Evolutionary conservation across 1,140 invertebrate species (phyloP).

Genomic region (Pseudomyrmex sp.): DNA sequence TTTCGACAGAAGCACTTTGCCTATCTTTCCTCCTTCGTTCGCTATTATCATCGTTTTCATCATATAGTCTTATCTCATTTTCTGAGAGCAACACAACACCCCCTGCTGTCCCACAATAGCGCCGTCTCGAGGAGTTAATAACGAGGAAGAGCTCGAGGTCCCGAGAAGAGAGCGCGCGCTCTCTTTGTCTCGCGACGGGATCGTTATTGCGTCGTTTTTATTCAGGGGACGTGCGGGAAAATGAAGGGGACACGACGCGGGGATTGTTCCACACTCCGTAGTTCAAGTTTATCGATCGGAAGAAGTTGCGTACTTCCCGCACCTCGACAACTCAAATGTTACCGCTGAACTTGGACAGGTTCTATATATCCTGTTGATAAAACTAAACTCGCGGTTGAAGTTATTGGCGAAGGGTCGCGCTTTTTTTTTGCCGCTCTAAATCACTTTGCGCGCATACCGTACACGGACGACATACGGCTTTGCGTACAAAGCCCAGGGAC

Average conservation of each 20-base stretch:
- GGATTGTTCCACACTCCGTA: background rate
- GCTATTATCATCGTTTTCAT: slow-evolving; percentile 39
- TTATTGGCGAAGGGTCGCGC: too few species aligned
- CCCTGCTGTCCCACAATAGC: background rate
- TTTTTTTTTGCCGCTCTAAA: too few species aligned
- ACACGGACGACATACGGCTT: too few species aligned
- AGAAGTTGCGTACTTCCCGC: too few species aligned
- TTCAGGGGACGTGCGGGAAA: slow-evolving; percentile 1
- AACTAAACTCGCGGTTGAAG: too few species aligned
- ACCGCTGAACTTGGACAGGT: too few species aligned
- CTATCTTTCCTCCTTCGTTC: slow-evolving; percentile 65
- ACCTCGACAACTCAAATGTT: too few species aligned
- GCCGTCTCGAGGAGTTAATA: slow-evolving; percentile 30
- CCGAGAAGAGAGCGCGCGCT: background rate
- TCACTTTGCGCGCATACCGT: too few species aligned
- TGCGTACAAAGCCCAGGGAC: too few species aligned
- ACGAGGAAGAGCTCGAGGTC: slow-evolving; percentile 28
- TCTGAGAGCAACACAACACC: background rate
- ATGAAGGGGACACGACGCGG: background rate
- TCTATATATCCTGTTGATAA: too few species aligned
- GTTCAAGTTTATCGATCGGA: too few species aligned
- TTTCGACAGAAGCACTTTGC: background rate
- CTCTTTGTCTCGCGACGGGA: slow-evolving; percentile 7
- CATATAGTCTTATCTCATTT: slow-evolving; percentile 16
- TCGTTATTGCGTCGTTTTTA: slow-evolving; percentile 53